Base-by-base conservation (phyloP, 2,113 vertebrate genomes). In the Nothoprocta pentlandii region DNA sequence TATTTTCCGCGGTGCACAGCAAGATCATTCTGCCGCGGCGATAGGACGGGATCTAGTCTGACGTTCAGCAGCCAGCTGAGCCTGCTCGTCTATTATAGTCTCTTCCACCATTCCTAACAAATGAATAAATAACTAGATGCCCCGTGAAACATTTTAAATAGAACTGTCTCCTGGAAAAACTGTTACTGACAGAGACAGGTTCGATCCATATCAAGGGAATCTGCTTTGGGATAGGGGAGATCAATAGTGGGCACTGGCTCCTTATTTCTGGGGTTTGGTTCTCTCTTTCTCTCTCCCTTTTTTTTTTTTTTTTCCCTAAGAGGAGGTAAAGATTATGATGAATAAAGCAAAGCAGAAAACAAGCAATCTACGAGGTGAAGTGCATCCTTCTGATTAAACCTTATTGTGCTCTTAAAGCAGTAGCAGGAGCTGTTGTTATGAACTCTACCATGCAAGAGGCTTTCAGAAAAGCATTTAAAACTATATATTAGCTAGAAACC, bases 41-140 rank as follows among this genome's bases (percentile, higher is more conserved):
- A 95, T 97, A 95, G 47, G 92, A 36, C 91, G 74, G 61, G 92
- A 86, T 91, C 97, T 79, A 92, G 97, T 82, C 81, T 91, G 92
- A 67, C 92, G 89, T 89, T 46, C 88, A 95, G 95, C 62, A 79
- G 96, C 97, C 98, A 98, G 97, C 98, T 98, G 98, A 95, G 97
- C 85, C 98, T 97, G 96, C 96, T 90, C 75, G 46, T 87, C 97
- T 97, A 51, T 96, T 96, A 93, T 63, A 88, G 94, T 89, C 83
- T 92, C 90, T 93, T 95, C 94, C 85, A 94, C 96, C 93, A 90
- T 96, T 94, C 92, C 95, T 94, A 95, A 97, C 96, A 97, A 96
- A 97, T 95, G 96, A 96, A 87, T 94, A 88, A 85, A 97, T 96
- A 97, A 97, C 95, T 94, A 94, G 92, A 84, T 85, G 79, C 90